Evolutionary conservation across 1,140 invertebrate species (phyloP).

Genomic region (Chionoecetes opilio): DNA sequence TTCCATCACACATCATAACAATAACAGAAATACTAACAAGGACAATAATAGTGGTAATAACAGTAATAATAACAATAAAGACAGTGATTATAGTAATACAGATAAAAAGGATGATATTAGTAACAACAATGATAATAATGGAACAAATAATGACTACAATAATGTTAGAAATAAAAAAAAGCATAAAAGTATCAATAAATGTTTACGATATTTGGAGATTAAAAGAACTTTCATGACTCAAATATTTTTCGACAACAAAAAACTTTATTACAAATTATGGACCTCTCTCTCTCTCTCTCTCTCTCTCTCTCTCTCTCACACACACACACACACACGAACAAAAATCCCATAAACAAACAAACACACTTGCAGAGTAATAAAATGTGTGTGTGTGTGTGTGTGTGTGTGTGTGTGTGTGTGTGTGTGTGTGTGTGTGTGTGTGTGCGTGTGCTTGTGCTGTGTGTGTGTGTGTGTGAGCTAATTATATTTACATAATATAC

Average conservation of each 20-base stretch:
- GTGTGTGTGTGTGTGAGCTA: too few relatives aligned
- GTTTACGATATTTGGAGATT: neutral
- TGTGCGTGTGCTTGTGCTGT: too few relatives aligned
- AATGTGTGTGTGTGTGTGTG: neutral
- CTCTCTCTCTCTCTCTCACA: neutral
- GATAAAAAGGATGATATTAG: neutral
- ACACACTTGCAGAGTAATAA: neutral
- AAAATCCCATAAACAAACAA: neutral
- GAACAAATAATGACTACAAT: neutral
- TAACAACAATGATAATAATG: conserved; percentile 1
- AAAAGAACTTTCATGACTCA: neutral
- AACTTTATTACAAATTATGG: conserved; percentile 31
- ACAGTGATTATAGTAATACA: neutral
- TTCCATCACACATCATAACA: too few relatives aligned
- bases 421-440: too few relatives aligned
- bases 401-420: too few relatives aligned
- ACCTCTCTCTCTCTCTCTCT: conserved; percentile 32
- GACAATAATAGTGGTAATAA: neutral
- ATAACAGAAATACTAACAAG: neutral
- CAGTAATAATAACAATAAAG: neutral
- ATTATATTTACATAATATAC: too few relatives aligned
- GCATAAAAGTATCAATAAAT: neutral
- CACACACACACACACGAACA: conserved; percentile 30
- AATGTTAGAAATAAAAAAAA: neutral
- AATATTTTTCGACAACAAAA: neutral